These are phyloP conservation scores for Lydus trimaculatus DNA, from an alignment of 2,888 invertebrate genomes.

Conservation along the genomic window DNA sequence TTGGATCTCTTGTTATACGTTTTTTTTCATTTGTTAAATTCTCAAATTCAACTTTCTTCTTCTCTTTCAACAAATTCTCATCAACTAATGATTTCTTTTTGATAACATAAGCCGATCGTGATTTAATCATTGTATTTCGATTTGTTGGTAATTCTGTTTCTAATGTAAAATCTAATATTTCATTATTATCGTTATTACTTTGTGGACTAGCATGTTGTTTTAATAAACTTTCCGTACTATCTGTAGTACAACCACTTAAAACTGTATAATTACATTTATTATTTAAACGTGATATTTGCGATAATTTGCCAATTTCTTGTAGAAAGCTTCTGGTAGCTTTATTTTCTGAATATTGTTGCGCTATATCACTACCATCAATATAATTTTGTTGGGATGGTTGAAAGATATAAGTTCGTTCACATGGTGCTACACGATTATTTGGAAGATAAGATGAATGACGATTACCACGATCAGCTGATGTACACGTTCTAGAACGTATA, in stretches of 20 bases:
- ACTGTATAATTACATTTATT: conserved; percentile 76
- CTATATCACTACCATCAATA: conserved; percentile 56
- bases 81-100: conserved; percentile 62
- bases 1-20: conserved; percentile 70
- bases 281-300: conserved; percentile 72
- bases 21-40: conserved; percentile 28
- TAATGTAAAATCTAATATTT: conserved; percentile 35
- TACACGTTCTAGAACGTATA: conserved; percentile 54
- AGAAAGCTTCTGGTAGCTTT: conserved; percentile 56
- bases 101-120: conserved; percentile 67
- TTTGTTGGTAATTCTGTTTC: conserved; percentile 55
- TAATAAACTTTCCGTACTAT: conserved; percentile 72
- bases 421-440: conserved; percentile 55
- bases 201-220: conserved; percentile 55
- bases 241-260: conserved; percentile 67
- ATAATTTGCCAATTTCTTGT: conserved; percentile 73
- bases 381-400: conserved; percentile 60
- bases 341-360: conserved; percentile 48
- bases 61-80: conserved; percentile 42
- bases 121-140: conserved; percentile 63
- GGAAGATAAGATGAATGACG: conserved; percentile 61
- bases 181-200: background rate
- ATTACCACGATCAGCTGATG: conserved; percentile 55
- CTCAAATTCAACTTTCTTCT: conserved; percentile 57
- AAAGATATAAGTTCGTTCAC: conserved; percentile 60